Conservation (phyloP, 2,113 vertebrate genomes). For the Toxotes jaculatrix region DNA sequence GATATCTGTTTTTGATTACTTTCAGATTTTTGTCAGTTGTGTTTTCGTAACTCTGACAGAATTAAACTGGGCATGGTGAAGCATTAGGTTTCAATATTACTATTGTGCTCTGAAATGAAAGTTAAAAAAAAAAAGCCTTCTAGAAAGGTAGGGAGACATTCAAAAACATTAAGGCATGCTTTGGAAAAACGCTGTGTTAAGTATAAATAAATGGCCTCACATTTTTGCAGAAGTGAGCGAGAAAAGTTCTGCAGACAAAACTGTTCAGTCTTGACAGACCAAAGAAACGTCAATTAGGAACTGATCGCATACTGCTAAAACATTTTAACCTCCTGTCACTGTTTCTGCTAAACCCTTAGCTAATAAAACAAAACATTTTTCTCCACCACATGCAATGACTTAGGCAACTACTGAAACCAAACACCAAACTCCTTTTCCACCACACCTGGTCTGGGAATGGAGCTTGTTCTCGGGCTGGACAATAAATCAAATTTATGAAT, state of each 20-base stretch:
- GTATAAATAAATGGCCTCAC: not conserved
- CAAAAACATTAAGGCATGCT: not conserved
- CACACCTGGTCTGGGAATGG: too few relatives aligned
- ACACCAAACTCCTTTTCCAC: not conserved
- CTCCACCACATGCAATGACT: not conserved
- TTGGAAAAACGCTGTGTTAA: not conserved
- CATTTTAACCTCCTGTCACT: not conserved
- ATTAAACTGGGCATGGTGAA: not conserved
- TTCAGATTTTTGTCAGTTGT: constrained; percentile 6
- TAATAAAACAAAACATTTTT: not conserved
- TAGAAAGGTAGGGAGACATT: not conserved
- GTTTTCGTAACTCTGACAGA: not conserved
- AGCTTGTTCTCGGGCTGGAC: not conserved
- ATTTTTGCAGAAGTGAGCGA: not conserved
- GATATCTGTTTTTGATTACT: constrained; percentile 21
- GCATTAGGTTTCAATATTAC: not conserved
- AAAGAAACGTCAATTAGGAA: not conserved
- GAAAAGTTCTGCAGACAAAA: not conserved
- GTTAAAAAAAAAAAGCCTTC: not conserved
- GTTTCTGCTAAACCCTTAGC: too few relatives aligned
- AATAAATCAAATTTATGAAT: not conserved
- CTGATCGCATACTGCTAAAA: too few relatives aligned
- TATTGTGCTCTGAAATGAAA: not conserved
- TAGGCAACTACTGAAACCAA: not conserved
- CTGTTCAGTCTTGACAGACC: not conserved